phyloP scores from a whole-genome alignment of 2,113 vertebrate genomes.

The Todiramphus saurophagus region DNA sequence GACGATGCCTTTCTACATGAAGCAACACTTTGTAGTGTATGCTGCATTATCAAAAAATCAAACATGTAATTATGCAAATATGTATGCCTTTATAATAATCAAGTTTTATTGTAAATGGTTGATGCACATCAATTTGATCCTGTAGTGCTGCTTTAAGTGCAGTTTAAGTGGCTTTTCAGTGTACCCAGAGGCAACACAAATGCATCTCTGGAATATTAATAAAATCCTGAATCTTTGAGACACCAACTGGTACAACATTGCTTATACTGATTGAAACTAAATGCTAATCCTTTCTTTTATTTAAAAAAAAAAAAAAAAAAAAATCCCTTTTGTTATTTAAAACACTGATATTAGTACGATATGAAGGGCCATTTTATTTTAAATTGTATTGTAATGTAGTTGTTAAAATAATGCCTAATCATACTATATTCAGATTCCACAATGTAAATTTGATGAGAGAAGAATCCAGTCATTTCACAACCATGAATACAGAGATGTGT shows the following conservation, averaged over 20 bases:
- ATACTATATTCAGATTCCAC: constrained; percentile 81
- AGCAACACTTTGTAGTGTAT: constrained; percentile 79
- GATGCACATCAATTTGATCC: constrained; percentile 88
- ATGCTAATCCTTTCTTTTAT: constrained; percentile 84
- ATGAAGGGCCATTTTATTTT: constrained; percentile 81
- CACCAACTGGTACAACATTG: constrained; percentile 82
- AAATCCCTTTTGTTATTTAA: constrained; percentile 84
- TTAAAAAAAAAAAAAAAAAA: constrained; percentile 62
- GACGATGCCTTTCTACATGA: constrained; percentile 77
- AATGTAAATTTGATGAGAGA: constrained; percentile 84
- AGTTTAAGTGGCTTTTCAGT: constrained; percentile 88
- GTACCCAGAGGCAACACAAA: constrained; percentile 87
- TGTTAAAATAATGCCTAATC: constrained; percentile 86
- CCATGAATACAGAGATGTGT: constrained; percentile 64
- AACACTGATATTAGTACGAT: constrained; percentile 83
- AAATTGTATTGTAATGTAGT: constrained; percentile 84
- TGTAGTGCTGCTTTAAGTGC: constrained; percentile 88
- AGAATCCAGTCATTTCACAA: constrained; percentile 74
- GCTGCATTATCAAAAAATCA: constrained; percentile 86
- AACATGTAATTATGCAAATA: constrained; percentile 90
- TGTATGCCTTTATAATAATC: constrained; percentile 89
- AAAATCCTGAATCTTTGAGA: constrained; percentile 85
- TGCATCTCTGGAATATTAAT: constrained; percentile 87
- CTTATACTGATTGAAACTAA: constrained; percentile 83
- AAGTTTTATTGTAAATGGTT: constrained; percentile 89